These are phyloP conservation scores for Lycocorax pyrrhopterus DNA, from an alignment of 2,113 vertebrate species.

Conservation along the genomic window DNA sequence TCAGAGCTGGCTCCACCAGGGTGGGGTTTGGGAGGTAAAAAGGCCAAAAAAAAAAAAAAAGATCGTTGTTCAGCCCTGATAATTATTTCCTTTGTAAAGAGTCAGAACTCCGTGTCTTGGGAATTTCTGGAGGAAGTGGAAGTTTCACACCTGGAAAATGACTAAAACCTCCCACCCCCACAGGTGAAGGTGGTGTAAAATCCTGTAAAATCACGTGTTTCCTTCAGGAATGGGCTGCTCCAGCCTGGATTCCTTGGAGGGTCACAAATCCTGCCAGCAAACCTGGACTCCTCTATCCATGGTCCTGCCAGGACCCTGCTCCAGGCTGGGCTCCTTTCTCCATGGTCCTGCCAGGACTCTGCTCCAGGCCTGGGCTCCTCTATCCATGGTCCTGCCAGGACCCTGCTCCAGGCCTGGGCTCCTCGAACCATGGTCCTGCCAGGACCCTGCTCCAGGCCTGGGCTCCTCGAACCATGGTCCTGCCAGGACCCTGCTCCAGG, in stretches of 20 bases:
- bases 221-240: background rate
- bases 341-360: background rate
- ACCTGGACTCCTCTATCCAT: background rate
- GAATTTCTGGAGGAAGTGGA: background rate
- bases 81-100: background rate
- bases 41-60: no score
- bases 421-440: background rate
- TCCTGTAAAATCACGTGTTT: background rate
- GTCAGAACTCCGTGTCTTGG: background rate
- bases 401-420: background rate
- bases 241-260: background rate
- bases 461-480: no score
- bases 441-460: background rate
- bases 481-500: background rate
- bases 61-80: background rate
- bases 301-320: background rate
- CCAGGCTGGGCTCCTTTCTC: background rate
- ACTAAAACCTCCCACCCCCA: background rate
- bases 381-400: background rate
- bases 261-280: background rate
- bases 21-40: background rate
- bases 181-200: background rate
- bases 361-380: background rate
- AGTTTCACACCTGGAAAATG: background rate
- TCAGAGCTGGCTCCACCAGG: background rate